phyloP scores from a whole-genome alignment of 2,888 invertebrate genomes.

The Drosophila recens region DNA sequence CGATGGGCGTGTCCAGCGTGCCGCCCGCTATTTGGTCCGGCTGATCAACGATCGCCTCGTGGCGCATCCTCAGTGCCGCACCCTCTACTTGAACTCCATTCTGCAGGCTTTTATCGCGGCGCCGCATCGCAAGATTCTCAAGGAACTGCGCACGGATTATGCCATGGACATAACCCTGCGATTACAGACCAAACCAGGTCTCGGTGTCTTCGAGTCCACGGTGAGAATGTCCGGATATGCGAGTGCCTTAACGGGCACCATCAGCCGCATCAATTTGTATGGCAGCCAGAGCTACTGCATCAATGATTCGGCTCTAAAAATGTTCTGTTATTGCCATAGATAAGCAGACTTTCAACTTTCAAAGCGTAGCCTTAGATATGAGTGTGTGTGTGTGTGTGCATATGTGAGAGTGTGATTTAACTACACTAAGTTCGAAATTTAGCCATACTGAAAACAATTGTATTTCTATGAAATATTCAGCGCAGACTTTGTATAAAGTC shows the following conservation, averaged over 20 bases:
- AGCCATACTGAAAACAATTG: slow-evolving; percentile 21
- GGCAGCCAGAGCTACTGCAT: slow-evolving; percentile 93
- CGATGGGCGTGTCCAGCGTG: slow-evolving; percentile 86
- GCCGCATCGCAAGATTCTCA: slow-evolving; percentile 82
- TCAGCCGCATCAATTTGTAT: slow-evolving; percentile 92
- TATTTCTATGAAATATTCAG: slow-evolving; percentile 75
- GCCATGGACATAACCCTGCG: slow-evolving; percentile 85
- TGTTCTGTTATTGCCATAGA: slow-evolving; percentile 91
- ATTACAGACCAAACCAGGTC: slow-evolving; percentile 86
- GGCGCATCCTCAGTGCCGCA: slow-evolving; percentile 88
- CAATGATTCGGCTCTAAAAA: slow-evolving; percentile 90
- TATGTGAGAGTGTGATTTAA: not conserved
- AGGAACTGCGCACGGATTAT: slow-evolving; percentile 81
- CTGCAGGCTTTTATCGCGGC: slow-evolving; percentile 89
- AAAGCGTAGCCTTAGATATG: slow-evolving; percentile 60
- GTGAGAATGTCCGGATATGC: slow-evolving; percentile 86
- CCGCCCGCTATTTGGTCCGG: slow-evolving; percentile 88
- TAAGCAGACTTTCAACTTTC: slow-evolving; percentile 58
- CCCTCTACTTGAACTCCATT: slow-evolving; percentile 88
- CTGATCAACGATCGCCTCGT: slow-evolving; percentile 89
- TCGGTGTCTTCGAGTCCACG: slow-evolving; percentile 91
- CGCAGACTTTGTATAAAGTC: slow-evolving; percentile 58
- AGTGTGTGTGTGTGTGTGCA: slow-evolving; percentile 3
- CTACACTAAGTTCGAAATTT: slow-evolving; percentile 36
- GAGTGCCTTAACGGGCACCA: slow-evolving; percentile 87